Percentiles rank a stretch among this genome's conserved stretches.
Evolutionary conservation across 2,113 vertebrate species (phyloP).

Genomic region (Tauraco erythrolophus): DNA sequence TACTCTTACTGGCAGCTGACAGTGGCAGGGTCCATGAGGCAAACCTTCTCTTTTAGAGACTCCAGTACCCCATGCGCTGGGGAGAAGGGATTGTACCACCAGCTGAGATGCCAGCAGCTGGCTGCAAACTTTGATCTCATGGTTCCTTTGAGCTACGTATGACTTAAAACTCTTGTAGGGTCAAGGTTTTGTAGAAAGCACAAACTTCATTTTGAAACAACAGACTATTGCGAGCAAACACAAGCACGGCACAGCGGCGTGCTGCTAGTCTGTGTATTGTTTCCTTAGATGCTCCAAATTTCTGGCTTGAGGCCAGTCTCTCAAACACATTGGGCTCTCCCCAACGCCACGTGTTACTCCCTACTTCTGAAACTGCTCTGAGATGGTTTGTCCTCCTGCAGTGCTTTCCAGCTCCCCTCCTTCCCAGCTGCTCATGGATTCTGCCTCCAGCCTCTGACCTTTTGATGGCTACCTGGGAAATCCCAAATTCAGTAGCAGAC

Average conservation of each 20-base stretch:
- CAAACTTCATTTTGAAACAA: neutral
- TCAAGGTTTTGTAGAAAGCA: neutral
- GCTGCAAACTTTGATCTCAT: neutral
- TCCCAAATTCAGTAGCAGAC: slow-evolving; percentile 41
- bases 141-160: neutral
- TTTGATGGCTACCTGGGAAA: slow-evolving; percentile 50
- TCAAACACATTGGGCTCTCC: neutral
- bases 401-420: neutral
- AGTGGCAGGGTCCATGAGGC: rapidly evolving
- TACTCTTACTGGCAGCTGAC: neutral
- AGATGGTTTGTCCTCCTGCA: neutral
- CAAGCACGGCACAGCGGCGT: neutral
- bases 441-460: slow-evolving; percentile 40
- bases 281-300: neutral
- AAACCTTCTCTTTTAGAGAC: neutral
- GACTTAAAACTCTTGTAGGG: neutral
- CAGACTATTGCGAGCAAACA: neutral
- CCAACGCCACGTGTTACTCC: neutral
- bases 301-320: neutral
- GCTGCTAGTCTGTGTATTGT: neutral
- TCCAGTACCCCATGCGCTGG: neutral
- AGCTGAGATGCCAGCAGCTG: neutral
- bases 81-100: neutral
- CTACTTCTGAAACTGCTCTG: neutral
- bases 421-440: neutral